Conservation (phyloP, 1,140 invertebrate genomes). For the Pararge aegeria region DNA sequence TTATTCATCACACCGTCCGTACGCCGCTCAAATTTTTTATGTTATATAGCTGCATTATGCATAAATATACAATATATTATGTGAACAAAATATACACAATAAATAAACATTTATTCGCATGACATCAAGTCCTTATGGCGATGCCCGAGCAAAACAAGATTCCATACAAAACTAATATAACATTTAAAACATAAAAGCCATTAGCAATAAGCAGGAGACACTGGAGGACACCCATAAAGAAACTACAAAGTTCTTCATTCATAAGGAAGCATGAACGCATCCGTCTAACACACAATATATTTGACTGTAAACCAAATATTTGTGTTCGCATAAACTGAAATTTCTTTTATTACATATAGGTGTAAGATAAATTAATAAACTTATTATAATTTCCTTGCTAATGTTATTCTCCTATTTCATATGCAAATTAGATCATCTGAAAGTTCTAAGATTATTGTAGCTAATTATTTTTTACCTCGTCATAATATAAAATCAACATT, state of each 20-base stretch:
- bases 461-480: too few relatives aligned
- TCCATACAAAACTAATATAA: slow-evolving; percentile 11
- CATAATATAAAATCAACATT: too few relatives aligned
- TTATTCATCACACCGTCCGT: slow-evolving; percentile 9
- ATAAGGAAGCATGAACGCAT: not conserved
- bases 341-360: too few relatives aligned
- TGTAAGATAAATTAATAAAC: too few relatives aligned
- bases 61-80: slow-evolving; percentile 16
- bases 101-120: slow-evolving; percentile 12
- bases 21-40: slow-evolving; percentile 13
- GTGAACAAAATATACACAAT: slow-evolving; percentile 14
- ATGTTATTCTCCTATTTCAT: too few relatives aligned
- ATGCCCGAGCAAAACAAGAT: slow-evolving; percentile 23
- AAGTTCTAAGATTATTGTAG: too few relatives aligned
- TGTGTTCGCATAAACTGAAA: too few relatives aligned
- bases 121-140: slow-evolving; percentile 9
- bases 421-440: too few relatives aligned
- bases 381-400: too few relatives aligned
- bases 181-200: slow-evolving; percentile 17
- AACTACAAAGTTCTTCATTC: slow-evolving; percentile 4
- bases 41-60: slow-evolving; percentile 16
- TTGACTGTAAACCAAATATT: not conserved
- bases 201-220: slow-evolving; percentile 24
- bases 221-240: slow-evolving; percentile 18
- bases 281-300: not conserved